Percentiles rank a stretch among this genome's conserved stretches.
phyloP scores from a whole-genome alignment of 2,797 vertebrate species.

The Pseudochirops corinnae region DNA sequence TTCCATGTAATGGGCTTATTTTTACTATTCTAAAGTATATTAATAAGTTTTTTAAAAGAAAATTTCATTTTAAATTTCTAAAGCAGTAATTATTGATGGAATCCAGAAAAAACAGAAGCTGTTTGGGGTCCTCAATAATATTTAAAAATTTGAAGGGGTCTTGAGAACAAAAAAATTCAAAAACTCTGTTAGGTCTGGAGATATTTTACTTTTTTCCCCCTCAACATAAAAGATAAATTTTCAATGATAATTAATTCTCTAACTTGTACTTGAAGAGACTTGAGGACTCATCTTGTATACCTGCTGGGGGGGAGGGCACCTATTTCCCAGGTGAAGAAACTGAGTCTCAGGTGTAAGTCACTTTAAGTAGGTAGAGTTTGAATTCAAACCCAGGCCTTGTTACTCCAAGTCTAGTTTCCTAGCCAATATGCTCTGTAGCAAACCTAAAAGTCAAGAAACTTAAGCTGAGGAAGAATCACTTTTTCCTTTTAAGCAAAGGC shows the following conservation, averaged over 20 bases:
- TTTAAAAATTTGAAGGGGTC: background rate
- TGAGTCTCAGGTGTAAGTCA: background rate
- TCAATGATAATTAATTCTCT: slow-evolving; percentile 59
- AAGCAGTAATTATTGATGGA: background rate
- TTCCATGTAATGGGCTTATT: background rate
- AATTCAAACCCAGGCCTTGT: background rate
- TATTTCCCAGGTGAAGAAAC: background rate
- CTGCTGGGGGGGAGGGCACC: background rate
- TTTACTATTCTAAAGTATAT: background rate
- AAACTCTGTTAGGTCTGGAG: background rate
- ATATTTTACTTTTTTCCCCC: slow-evolving; percentile 34
- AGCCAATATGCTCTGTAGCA: background rate
- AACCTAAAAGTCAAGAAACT: background rate
- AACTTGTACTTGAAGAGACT: background rate
- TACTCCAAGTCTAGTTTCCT: background rate
- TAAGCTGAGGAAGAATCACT: background rate
- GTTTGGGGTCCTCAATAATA: background rate
- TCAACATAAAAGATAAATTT: slow-evolving; percentile 19
- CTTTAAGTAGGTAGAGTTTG: background rate
- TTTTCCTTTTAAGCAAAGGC: background rate
- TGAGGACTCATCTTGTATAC: background rate
- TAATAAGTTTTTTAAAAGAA: background rate
- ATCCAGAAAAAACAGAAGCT: background rate
- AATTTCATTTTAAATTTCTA: background rate
- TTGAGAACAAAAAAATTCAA: background rate